phyloP scores from a whole-genome alignment of 1,140 invertebrate genomes.

The Drosophila dunni region DNA sequence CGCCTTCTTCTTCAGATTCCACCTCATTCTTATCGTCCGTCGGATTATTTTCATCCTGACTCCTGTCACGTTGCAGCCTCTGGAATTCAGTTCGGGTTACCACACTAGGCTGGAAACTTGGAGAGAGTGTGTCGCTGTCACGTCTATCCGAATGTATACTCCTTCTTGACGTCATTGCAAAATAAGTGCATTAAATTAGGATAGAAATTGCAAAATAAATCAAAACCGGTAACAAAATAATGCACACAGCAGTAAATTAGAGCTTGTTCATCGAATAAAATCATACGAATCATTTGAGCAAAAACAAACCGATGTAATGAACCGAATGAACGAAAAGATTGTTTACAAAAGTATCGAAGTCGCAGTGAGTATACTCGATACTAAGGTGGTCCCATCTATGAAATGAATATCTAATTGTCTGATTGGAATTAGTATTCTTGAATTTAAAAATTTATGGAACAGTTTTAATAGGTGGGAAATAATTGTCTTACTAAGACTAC shows the following conservation, averaged over 20 bases:
- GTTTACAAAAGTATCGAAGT: no score
- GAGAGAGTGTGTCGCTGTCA: not conserved
- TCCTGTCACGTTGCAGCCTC: not conserved
- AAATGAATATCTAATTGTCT: not conserved
- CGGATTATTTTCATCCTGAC: not conserved
- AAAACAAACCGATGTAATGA: conserved; percentile 17
- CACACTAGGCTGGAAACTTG: not conserved
- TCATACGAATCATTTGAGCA: conserved; percentile 16
- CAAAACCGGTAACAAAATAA: not conserved
- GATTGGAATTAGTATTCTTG: not conserved
- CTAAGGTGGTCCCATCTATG: not conserved
- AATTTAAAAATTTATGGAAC: not conserved
- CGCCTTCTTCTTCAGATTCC: conserved; percentile 5
- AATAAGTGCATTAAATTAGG: not conserved
- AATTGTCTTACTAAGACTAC: conserved; percentile 23
- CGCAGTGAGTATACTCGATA: not conserved
- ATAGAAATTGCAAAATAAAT: conserved; percentile 6
- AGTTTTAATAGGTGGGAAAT: conserved; percentile 22
- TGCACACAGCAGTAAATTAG: not conserved
- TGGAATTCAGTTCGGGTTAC: not conserved
- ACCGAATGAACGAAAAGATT: not conserved
- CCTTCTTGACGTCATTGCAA: conserved; percentile 11
- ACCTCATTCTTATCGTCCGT: conserved; percentile 11
- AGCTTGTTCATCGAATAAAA: conserved; percentile 2
- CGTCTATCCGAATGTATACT: not conserved